Evolutionary conservation across 2,113 vertebrate genomes (phyloP).

Genomic region (Perca schrenkii): DNA sequence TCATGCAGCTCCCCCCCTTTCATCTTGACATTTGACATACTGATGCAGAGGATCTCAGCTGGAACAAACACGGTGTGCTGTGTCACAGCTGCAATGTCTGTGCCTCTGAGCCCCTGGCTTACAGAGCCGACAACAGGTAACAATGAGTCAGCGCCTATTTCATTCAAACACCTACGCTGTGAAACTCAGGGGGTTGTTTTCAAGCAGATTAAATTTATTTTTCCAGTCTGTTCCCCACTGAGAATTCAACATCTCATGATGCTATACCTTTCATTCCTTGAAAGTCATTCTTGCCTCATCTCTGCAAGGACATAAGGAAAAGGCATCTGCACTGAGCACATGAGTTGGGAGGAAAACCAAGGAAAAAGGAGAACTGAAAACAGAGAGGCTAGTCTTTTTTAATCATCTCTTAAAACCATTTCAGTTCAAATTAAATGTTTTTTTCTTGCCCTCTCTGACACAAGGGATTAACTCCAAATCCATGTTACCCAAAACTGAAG

Average conservation of each 20-base stretch:
- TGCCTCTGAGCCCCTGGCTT: slow-evolving; percentile 25
- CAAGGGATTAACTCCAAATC: slow-evolving; percentile 30
- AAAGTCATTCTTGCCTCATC: slow-evolving; percentile 41
- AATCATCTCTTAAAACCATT: slow-evolving; percentile 22
- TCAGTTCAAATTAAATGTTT: slow-evolving; percentile 14
- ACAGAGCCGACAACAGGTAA: slow-evolving; percentile 58
- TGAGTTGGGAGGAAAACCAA: slow-evolving; percentile 19
- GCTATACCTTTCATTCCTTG: slow-evolving; percentile 20
- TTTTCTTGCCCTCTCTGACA: slow-evolving; percentile 5
- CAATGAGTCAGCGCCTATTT: slow-evolving; percentile 68
- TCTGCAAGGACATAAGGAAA: slow-evolving; percentile 11
- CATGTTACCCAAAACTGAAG: slow-evolving; percentile 1
- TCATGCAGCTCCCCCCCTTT: slow-evolving; percentile 51
- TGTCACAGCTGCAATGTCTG: slow-evolving; percentile 59
- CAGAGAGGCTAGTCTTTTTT: slow-evolving; percentile 2
- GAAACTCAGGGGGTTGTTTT: slow-evolving; percentile 54
- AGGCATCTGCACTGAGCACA: slow-evolving; percentile 1
- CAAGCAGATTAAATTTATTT: slow-evolving; percentile 53
- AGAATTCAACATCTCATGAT: slow-evolving; percentile 31
- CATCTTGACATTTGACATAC: slow-evolving; percentile 72
- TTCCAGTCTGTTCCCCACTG: slow-evolving; percentile 30
- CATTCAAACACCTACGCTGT: slow-evolving; percentile 65
- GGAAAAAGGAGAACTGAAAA: slow-evolving; percentile 2
- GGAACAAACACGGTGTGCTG: slow-evolving; percentile 63
- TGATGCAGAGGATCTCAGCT: slow-evolving; percentile 63